Base-by-base conservation (phyloP, 2,113 vertebrate genomes). In the Aphyosemion australe region DNA sequence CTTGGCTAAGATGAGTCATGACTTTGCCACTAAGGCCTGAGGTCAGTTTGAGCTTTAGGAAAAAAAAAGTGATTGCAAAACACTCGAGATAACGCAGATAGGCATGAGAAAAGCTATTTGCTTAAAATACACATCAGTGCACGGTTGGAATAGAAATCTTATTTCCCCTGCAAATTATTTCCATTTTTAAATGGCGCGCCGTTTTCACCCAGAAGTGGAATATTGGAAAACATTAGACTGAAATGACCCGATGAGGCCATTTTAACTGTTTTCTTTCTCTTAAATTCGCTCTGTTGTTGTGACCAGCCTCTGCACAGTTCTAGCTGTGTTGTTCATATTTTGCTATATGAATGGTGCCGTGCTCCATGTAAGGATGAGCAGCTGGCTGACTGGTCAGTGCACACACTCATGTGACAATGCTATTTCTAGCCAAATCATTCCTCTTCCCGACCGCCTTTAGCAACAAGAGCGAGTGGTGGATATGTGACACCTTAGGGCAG, bases 401-500 rank as follows among this genome's bases (percentile, higher is more conserved):
- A 50, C 72, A 62, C 74, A 39, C 78, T 89, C 84, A 89, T 90
- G 86, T 91, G 86, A 88, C 86, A 67, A 72, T 62, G 80, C 87
- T 91, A 91, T 91, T 91, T 90, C 86, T 84, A 84, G 88, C 84
- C 82, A 79, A 85, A 73, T 77, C 80, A 77, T 86, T 75, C 83
- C 85, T 78, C 69, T 77, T 79, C 78, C 55, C 26, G 2, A 15
- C 75, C 53, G 74, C 83, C 84, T 89, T 84, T 80, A 86, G 87
- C 78, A 85, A 85, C 80, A 75, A 54, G 73, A 79, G 61, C 55
- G n/a, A 85, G 71, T 57, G 70, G 41, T 72, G 69, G 90, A 84
- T 85, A 90, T 72, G 71, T 83, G 86, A 90, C 86, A 91, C 90
- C 87, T 87, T 62, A 51, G 64, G 75, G 67, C 57, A 15, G 61